Conservation (phyloP, 1,140 invertebrate species). For the Melanaphis sacchari region DNA sequence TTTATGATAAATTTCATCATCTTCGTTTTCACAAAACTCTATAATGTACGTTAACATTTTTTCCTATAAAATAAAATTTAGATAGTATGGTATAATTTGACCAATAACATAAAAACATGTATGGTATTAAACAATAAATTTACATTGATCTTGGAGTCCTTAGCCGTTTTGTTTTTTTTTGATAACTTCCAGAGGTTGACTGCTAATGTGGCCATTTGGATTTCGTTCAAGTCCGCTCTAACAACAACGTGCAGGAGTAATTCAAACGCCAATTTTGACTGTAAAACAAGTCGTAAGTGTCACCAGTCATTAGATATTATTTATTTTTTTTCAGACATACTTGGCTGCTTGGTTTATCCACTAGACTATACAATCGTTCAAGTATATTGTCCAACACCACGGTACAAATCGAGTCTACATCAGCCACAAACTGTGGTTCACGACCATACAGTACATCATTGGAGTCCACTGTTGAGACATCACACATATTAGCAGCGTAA, state of each 20-base stretch:
- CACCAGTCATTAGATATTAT: background rate
- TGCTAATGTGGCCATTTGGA: constrained; percentile 71
- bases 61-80: constrained; percentile 29
- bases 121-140: constrained; percentile 39
- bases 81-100: background rate
- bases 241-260: constrained; percentile 76
- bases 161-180: constrained; percentile 67
- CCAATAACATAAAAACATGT: background rate
- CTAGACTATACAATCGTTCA: constrained; percentile 74
- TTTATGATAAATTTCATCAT: constrained; percentile 40
- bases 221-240: constrained; percentile 73
- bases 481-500: constrained; percentile 49
- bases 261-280: constrained; percentile 74
- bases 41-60: background rate
- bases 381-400: constrained; percentile 82
- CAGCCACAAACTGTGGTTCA: constrained; percentile 83
- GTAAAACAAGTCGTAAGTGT: constrained; percentile 44
- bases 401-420: constrained; percentile 80
- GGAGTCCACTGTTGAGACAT: constrained; percentile 78
- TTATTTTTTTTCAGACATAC: constrained; percentile 48
- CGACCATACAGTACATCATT: constrained; percentile 93
- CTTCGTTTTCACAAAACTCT: constrained; percentile 45
- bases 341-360: constrained; percentile 71
- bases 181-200: constrained; percentile 81
- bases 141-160: constrained; percentile 67